Base-by-base conservation (phyloP, 1,140 invertebrate species). In the Macrobrachium nipponense region DNA sequence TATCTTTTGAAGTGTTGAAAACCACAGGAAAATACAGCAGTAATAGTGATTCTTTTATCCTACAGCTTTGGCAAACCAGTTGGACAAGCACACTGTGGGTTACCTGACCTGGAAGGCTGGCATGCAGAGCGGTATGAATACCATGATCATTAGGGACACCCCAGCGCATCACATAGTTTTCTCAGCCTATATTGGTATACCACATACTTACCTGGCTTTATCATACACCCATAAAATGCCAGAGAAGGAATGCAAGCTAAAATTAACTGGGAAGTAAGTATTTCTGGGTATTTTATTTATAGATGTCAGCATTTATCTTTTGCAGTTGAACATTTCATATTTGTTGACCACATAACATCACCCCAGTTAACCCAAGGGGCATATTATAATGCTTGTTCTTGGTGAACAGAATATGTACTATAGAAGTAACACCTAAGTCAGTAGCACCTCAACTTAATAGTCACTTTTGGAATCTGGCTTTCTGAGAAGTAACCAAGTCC, bases 21-120 rank as follows among this genome's bases (percentile, higher is more conserved):
- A 51, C 12, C 8, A 51, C 51, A 10, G 27, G 51, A 51, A 51
- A 51, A 51, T 51, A 12, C 7, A 51, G 51, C 7, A 51, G 0
- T 51, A 51, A 51, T 51, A 11, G 8, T 70, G 20, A 70, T 5
- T 66, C 2, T 66, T 66, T n/a, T 44, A 64, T 80, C 51, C 27
- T 81, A 89, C 91, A 96, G 96, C 96, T 20, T 90, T 98, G 88
- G 96, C 95, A 18, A 94, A 95, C 90, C 96, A 97, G 90, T 91
- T 98, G 85, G 95, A 97, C 90, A 95, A 95, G 87, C 94, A 96
- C 90, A 95, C 96, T 0, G 94, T 97, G 62, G 97, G 97, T 44
- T 97, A 97, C 89, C 91, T 98, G 14, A 96, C 96, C 0, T 97
- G 96, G 90, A 95, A 96, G 90, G 93, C 93, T 0, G 95, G 95